Conservation (phyloP, 2,888 invertebrate species). For the Caenorhabditis macrosperma region DNA sequence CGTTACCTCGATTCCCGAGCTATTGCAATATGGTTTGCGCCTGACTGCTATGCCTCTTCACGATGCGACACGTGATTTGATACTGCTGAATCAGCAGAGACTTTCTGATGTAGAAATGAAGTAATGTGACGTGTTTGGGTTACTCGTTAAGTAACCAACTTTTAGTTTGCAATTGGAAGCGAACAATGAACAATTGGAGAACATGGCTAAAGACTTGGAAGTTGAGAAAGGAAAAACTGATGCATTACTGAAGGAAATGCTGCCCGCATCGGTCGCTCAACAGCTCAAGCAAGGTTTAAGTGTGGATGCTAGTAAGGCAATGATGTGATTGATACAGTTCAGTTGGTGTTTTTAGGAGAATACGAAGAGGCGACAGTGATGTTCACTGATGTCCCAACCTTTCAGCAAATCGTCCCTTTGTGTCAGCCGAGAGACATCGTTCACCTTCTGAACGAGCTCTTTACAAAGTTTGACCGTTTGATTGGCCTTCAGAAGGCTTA, state of each 20-base stretch:
- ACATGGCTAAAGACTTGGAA: constrained; percentile 74
- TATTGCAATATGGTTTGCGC: constrained; percentile 68
- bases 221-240: constrained; percentile 79
- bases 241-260: constrained; percentile 80
- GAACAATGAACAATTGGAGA: constrained; percentile 75
- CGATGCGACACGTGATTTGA: constrained; percentile 76
- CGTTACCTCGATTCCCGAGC: constrained; percentile 69
- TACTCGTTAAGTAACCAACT: neutral
- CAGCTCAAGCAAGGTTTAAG: constrained; percentile 79
- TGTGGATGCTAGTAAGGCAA: constrained; percentile 77
- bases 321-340: neutral
- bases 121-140: constrained; percentile 36
- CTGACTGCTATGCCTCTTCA: constrained; percentile 75
- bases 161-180: constrained; percentile 76
- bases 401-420: constrained; percentile 80
- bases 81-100: constrained; percentile 76
- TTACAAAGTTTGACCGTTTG: constrained; percentile 74
- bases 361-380: constrained; percentile 79
- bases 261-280: constrained; percentile 80
- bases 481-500: constrained; percentile 68
- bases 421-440: constrained; percentile 76
- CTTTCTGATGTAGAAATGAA: constrained; percentile 74
- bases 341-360: constrained; percentile 60
- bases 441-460: constrained; percentile 74
- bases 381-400: constrained; percentile 81